Base-by-base conservation (phyloP, 2,888 invertebrate species). In the Baronia brevicornis region DNA sequence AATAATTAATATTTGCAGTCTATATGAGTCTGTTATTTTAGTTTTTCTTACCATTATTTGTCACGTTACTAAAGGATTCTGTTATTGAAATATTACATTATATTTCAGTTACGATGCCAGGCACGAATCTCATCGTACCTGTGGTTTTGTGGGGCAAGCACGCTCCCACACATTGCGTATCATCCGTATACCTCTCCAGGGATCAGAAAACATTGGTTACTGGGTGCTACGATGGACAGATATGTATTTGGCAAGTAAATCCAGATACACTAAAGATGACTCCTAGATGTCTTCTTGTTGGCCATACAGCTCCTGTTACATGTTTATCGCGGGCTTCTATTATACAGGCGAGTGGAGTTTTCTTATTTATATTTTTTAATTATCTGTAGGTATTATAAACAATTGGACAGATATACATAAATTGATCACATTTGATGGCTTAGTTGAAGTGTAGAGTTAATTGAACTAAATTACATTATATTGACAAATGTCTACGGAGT, bases 191-290 rank as follows among this genome's bases (percentile, higher is more conserved):
- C 61, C 86, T 98, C 32, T 96, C 97, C 9, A 89, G 92, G 38
- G 97, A 98, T 77, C 94, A 96, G 69, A 92, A 90, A 66, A 96
- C 95, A 5, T 86, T 99, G 25, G 94, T 97, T 25, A 98, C 98
- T 2, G 98, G 98, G 15, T 97, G 97, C 71, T 95, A 97, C 60
- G 98, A 99, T 82, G 99, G 98, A 3, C 98, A 98, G 74, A 95
- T 99, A 51, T 96, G 97, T 64, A 87, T 98, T 28, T 99, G 98
- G 98, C 88, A 85, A 59, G 71, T 69, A 17, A 91, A 95, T 48
- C 92, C 94, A 0, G 90, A 91, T 44, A 90, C 91, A 0, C 67
- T 95, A 40, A 91, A 94, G 89, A 94, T 98, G 90, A 94, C 91
- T 5, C 98, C 98, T 0, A 86, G 96, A 36, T 97, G 95, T 72